These are phyloP conservation scores for Mystacornis crossleyi DNA, from an alignment of 2,113 vertebrate species.

Conservation along the genomic window DNA sequence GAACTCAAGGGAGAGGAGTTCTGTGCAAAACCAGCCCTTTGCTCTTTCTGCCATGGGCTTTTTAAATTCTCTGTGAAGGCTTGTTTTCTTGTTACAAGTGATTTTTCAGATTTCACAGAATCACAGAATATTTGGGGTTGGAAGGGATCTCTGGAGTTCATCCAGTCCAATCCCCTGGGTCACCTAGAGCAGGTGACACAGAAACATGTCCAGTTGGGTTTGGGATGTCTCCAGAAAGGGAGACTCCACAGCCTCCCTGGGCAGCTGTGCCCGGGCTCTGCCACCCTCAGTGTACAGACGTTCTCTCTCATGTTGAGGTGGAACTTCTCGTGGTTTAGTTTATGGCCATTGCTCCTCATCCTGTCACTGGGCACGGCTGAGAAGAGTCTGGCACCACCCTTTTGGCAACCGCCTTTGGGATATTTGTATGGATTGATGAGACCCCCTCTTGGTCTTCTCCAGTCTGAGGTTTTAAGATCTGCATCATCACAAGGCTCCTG, in stretches of 20 bases:
- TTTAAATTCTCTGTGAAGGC: not conserved
- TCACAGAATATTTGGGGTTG: not conserved
- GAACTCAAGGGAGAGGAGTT: not conserved
- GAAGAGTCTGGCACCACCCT: not conserved
- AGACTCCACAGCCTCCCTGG: not conserved
- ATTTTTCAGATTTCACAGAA: not conserved
- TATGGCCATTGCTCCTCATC: not conserved
- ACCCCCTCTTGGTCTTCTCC: not conserved
- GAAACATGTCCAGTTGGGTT: not conserved
- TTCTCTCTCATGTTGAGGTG: not conserved
- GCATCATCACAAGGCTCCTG: not conserved
- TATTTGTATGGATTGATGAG: not conserved
- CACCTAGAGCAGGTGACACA: not conserved
- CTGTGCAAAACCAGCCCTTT: not conserved
- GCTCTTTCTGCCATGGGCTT: not conserved
- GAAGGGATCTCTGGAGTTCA: not conserved
- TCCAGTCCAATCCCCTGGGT: not conserved
- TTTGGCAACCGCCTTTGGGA: not conserved
- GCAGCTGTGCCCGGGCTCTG: not conserved
- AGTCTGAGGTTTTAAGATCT: not conserved
- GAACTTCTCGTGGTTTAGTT: not conserved
- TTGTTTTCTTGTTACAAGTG: not conserved
- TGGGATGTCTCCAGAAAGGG: not conserved
- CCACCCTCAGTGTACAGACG: no score
- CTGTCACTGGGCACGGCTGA: not conserved